Conservation (phyloP, 1,140 invertebrate species). For the Lasioglossum baleicum region DNA sequence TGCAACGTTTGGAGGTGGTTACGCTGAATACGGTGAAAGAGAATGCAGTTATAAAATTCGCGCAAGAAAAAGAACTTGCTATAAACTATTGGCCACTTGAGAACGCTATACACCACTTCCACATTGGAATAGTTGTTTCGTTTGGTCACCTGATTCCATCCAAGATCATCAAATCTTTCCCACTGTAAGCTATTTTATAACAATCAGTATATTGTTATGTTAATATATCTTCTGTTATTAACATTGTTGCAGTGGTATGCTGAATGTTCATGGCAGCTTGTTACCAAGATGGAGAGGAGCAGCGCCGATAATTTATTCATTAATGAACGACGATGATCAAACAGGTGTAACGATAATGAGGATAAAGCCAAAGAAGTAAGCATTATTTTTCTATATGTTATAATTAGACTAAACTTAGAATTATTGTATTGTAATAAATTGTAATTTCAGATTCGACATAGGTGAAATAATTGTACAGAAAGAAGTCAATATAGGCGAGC, state of each 20-base stretch:
- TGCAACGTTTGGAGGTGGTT: slow-evolving; percentile 81
- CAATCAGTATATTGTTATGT: slow-evolving; percentile 7
- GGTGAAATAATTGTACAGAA: slow-evolving; percentile 89
- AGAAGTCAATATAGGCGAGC: slow-evolving; percentile 81
- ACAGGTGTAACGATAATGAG: slow-evolving; percentile 95
- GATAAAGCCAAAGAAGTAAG: slow-evolving; percentile 89
- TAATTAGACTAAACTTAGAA: too few relatives aligned
- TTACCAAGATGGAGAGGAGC: slow-evolving; percentile 96
- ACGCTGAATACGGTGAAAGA: slow-evolving; percentile 79
- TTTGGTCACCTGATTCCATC: slow-evolving; percentile 87
- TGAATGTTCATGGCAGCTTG: slow-evolving; percentile 95
- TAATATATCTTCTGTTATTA: slow-evolving; percentile 33
- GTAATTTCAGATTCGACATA: slow-evolving; percentile 86
- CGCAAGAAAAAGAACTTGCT: slow-evolving; percentile 77
- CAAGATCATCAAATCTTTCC: slow-evolving; percentile 83
- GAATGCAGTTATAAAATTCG: slow-evolving; percentile 81
- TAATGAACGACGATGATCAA: slow-evolving; percentile 89
- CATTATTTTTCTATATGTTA: slow-evolving; percentile 3
- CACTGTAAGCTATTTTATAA: slow-evolving; percentile 79
- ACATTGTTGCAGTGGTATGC: slow-evolving; percentile 87
- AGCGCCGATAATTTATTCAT: slow-evolving; percentile 90
- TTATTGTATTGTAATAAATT: neutral
- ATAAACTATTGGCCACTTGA: slow-evolving; percentile 82
- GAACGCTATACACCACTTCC: slow-evolving; percentile 75
- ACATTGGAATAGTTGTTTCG: slow-evolving; percentile 86